Evolutionary conservation across 2,888 invertebrate genomes (phyloP).

Genomic region (Branchinecta sandiegonensis): DNA sequence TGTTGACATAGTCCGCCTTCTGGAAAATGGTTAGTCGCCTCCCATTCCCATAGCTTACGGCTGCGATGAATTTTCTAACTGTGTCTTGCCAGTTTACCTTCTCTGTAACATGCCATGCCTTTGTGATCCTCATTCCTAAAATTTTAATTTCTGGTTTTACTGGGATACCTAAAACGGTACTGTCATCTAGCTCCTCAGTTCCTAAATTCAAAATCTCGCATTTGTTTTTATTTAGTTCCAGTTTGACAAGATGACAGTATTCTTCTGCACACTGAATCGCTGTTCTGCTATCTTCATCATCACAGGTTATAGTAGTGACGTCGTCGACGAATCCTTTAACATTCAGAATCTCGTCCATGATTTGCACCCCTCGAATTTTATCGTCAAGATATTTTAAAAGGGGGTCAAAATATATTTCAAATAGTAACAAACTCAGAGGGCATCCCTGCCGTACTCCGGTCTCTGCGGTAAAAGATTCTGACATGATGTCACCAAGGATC

Average conservation of each 20-base stretch:
- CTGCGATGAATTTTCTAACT: not conserved
- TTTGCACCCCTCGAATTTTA: not conserved
- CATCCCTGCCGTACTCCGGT: conserved; percentile 7
- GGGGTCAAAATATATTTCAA: not conserved
- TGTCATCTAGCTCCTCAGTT: not conserved
- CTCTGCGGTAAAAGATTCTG: not conserved
- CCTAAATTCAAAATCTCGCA: not conserved
- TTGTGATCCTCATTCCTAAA: not conserved
- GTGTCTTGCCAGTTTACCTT: not conserved
- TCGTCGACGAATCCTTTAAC: conserved; percentile 10
- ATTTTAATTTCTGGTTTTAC: not conserved
- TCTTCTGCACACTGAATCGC: not conserved
- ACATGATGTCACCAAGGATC: no score
- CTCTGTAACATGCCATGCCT: not conserved
- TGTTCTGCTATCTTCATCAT: not conserved
- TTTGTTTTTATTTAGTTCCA: not conserved
- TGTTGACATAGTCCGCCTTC: no score
- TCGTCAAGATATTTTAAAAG: not conserved
- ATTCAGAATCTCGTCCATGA: not conserved
- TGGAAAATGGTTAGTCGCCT: no score
- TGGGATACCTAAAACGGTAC: not conserved
- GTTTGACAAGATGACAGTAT: conserved; percentile 11
- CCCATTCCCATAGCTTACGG: not conserved
- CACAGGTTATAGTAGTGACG: not conserved
- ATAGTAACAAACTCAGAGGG: not conserved